phyloP scores from a whole-genome alignment of 2,888 invertebrate species.

The Emmelina monodactyla region DNA sequence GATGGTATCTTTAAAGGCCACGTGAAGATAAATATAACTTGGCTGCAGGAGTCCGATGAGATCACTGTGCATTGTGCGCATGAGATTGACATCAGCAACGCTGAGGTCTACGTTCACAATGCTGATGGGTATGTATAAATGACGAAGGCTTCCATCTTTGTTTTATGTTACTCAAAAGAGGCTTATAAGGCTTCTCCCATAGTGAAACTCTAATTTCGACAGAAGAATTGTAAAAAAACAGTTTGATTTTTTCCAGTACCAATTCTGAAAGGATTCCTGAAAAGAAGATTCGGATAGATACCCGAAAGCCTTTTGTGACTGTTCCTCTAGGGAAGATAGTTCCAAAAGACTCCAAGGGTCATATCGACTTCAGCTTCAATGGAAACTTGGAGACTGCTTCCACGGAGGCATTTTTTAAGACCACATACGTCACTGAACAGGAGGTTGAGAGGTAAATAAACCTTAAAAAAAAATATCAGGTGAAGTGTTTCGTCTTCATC shows the following conservation, averaged over 20 bases:
- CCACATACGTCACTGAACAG: slow-evolving; percentile 60
- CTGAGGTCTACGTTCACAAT: slow-evolving; percentile 53
- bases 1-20: slow-evolving; percentile 72
- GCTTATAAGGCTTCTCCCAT: too few relatives aligned
- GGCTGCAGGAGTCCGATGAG: slow-evolving; percentile 67
- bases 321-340: slow-evolving; percentile 68
- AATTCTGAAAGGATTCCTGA: slow-evolving; percentile 29
- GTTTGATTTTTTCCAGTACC: slow-evolving; percentile 17
- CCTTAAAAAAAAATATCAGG: too few relatives aligned
- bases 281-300: slow-evolving; percentile 53
- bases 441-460: slow-evolving; percentile 50
- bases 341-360: slow-evolving; percentile 64
- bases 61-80: slow-evolving; percentile 73
- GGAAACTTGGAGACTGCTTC: slow-evolving; percentile 71
- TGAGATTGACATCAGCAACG: slow-evolving; percentile 66
- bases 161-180: too few relatives aligned
- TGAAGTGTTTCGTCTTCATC: too few relatives aligned
- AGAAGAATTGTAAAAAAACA: too few relatives aligned
- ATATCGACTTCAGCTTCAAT: slow-evolving; percentile 70
- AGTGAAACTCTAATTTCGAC: too few relatives aligned
- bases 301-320: slow-evolving; percentile 69
- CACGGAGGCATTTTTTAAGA: slow-evolving; percentile 75
- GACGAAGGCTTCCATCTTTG: too few relatives aligned
- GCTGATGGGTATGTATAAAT: too few relatives aligned
- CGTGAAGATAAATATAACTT: slow-evolving; percentile 74